Evolutionary conservation across 2,113 vertebrate species (phyloP), one percentile per base, ranked within the genome.

Genomic region (Herpailurus yagouaroundi): DNA sequence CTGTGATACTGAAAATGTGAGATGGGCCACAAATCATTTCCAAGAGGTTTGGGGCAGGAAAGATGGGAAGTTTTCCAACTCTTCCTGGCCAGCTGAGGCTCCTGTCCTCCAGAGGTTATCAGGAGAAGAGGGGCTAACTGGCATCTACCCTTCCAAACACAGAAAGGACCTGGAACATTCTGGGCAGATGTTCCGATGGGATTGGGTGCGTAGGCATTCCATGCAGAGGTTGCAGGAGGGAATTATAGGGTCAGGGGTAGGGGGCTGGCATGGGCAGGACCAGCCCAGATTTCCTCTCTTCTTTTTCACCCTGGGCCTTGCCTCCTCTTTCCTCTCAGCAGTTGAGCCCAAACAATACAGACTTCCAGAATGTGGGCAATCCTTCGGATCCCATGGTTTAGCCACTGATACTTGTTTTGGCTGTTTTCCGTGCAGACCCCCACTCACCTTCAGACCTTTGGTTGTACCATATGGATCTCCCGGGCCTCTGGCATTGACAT

Each of bases 401-500:
- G 66, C 29, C 15, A 2, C 60, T 36, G 68, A 4, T 6, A 2
- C 21, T 16, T 52, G 14, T 77, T 55, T 63, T 21, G 5, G 9
- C n/a, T 14, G 3, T 73, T 15, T 38, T 21, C 76, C 52, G 2
- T 25, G 15, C 33, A 36, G 41, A 36, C 1, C 38, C 57, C 10
- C 7, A 1, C 7, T 36, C 19, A 13, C 33, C 21, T 15, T 33
- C 10, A 19, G 63, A 27, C 33, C 6, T 5, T 69, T 9, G 4
- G 31, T 36, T 11, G 15, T 0, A 36, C 25, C 18, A 3, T 0
- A 1, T 36, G 68, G 45, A 11, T n/a, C 38, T 73, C 52, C 16
- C 7, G 0, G 82, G n/a, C 18, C 38, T 57, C 63, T 38, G 60
- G 36, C 2, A 0, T 6, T 21, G 66, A 12, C 3, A 0, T 21